A percentile compares a stretch with the other conserved stretches of the same genome.
These are phyloP conservation scores for Acronicta aceris DNA, from an alignment of 2,888 invertebrate species.

Conservation along the genomic window DNA sequence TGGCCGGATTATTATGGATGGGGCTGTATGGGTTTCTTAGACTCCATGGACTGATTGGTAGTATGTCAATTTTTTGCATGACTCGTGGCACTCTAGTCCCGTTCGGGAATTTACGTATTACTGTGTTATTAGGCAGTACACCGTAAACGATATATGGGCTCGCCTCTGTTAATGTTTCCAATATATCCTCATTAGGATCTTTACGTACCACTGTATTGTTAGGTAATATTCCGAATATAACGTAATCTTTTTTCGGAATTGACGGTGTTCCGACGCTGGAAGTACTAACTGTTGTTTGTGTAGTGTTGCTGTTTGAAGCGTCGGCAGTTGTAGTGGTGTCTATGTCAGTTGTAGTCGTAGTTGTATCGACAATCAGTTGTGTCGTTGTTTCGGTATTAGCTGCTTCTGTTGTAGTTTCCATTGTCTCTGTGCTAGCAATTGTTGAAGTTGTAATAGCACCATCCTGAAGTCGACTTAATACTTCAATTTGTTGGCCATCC, in stretches of 20 bases:
- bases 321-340: slow-evolving; percentile 58
- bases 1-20: slow-evolving; percentile 89
- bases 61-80: slow-evolving; percentile 89
- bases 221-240: slow-evolving; percentile 93
- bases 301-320: slow-evolving; percentile 59
- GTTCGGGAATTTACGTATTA: slow-evolving; percentile 94
- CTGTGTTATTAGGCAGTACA: slow-evolving; percentile 93
- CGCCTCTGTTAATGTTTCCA: slow-evolving; percentile 91
- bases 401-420: slow-evolving; percentile 61
- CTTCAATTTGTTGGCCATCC: slow-evolving; percentile 42
- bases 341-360: slow-evolving; percentile 57
- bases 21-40: slow-evolving; percentile 90
- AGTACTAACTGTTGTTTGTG: slow-evolving; percentile 67
- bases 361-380: slow-evolving; percentile 60
- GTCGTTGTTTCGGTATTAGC: slow-evolving; percentile 65
- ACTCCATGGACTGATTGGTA: slow-evolving; percentile 90
- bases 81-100: slow-evolving; percentile 93
- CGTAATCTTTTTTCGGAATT: slow-evolving; percentile 91
- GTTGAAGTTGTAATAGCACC: slow-evolving; percentile 26
- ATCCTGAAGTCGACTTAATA: slow-evolving; percentile 50
- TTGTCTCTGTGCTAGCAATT: slow-evolving; percentile 39
- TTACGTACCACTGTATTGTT: slow-evolving; percentile 94
- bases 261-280: slow-evolving; percentile 65
- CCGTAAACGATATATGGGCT: slow-evolving; percentile 93
- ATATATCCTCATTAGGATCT: slow-evolving; percentile 91